Evolutionary conservation across 2,888 invertebrate species (phyloP).

Genomic region (Agonum fuliginosum): DNA sequence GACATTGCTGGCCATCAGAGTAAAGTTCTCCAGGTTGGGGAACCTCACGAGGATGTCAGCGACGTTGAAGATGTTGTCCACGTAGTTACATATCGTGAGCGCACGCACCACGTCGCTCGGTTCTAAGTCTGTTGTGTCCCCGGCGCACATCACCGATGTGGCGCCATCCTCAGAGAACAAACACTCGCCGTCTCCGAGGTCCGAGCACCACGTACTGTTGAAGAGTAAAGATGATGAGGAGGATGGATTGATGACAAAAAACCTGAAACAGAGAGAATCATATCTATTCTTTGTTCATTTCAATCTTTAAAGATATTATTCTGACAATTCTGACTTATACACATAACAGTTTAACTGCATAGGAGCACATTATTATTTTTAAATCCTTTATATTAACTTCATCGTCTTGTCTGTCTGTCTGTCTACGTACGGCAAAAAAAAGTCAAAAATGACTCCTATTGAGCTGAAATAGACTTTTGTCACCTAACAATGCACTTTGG

Average conservation of each 20-base stretch:
- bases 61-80: background rate
- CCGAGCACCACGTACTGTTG: background rate
- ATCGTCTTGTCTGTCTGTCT: too few species aligned
- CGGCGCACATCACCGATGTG: slow-evolving; percentile 16
- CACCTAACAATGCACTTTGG: too few species aligned
- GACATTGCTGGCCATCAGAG: slow-evolving; percentile 36
- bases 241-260: background rate
- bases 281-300: background rate
- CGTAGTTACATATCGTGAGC: slow-evolving; percentile 43
- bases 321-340: too few species aligned
- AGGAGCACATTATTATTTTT: too few species aligned
- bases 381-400: too few species aligned
- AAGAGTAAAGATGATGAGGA: background rate
- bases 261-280: slow-evolving; percentile 4
- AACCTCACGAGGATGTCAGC: background rate
- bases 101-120: background rate
- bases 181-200: slow-evolving; percentile 32
- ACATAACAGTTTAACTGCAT: too few species aligned
- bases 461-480: too few species aligned
- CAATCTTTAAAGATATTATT: too few species aligned
- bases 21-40: slow-evolving; percentile 27
- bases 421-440: too few species aligned
- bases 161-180: slow-evolving; percentile 22
- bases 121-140: background rate
- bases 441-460: too few species aligned